Percentiles rank a stretch among this genome's conserved stretches.
phyloP scores from a whole-genome alignment of 2,113 vertebrate species.

The Ochotona curzoniae region DNA sequence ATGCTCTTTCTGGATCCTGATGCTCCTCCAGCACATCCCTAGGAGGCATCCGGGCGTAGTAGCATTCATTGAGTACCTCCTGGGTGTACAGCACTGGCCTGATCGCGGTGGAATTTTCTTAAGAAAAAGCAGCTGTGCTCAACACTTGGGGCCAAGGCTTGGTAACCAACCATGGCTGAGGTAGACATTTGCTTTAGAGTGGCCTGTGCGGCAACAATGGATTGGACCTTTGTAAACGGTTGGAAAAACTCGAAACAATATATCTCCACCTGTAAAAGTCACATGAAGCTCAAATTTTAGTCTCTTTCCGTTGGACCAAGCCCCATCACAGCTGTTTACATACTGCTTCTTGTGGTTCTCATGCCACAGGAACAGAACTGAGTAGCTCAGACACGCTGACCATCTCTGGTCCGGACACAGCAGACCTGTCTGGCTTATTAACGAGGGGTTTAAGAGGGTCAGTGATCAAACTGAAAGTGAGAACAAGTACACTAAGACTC shows the following conservation, averaged over 20 bases:
- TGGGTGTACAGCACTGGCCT: neutral
- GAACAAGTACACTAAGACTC: neutral
- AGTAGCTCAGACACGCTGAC: neutral
- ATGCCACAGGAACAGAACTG: neutral
- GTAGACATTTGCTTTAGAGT: neutral
- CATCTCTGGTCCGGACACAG: neutral
- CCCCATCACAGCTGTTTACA: neutral
- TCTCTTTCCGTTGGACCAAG: conserved; percentile 6
- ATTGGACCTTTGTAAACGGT: neutral
- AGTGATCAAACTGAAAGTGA: neutral
- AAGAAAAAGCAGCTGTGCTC: neutral
- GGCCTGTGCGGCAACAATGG: neutral
- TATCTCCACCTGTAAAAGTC: neutral
- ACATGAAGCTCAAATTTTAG: neutral
- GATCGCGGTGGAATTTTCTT: neutral
- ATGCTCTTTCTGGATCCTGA: neutral
- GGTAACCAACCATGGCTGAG: neutral
- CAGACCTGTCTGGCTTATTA: neutral
- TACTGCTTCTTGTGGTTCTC: neutral
- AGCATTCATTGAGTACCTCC: conserved; percentile 14
- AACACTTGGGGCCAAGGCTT: neutral
- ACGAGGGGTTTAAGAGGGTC: neutral
- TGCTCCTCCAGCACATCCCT: neutral
- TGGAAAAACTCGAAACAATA: conserved; percentile 16
- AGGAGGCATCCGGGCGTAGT: neutral